A percentile compares a stretch with the other conserved stretches of the same genome.
These are phyloP conservation scores for Paragorgia papillata DNA, from an alignment of 92 coral and sea anemone species.

Conservation along the genomic window DNA sequence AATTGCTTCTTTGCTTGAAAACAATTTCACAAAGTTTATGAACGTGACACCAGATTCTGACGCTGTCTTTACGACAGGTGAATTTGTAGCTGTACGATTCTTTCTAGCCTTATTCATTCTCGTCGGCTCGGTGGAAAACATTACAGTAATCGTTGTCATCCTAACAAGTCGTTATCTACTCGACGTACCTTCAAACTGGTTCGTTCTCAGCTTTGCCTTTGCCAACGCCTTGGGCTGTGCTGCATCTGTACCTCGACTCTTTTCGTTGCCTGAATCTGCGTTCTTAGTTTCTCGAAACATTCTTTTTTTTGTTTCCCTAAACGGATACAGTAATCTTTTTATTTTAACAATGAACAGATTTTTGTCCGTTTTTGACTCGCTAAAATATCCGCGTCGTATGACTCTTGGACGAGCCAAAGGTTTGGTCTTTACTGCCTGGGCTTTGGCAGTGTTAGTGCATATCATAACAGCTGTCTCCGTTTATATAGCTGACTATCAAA, in stretches of 20 bases:
- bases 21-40: no score
- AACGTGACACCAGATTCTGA: no score
- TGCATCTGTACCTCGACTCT: neutral
- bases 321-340: neutral
- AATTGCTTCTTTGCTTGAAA: no score
- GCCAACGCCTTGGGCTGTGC: slow-evolving; percentile 4
- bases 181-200: slow-evolving; percentile 13
- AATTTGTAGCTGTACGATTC: neutral
- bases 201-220: slow-evolving; percentile 15
- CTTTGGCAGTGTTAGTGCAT: neutral
- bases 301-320: neutral
- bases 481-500: neutral
- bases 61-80: neutral
- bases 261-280: neutral
- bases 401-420: neutral
- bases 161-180: neutral
- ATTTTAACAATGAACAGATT: slow-evolving; percentile 12
- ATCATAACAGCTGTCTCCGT: neutral
- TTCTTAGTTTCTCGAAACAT: neutral
- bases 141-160: neutral
- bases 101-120: neutral
- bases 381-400: slow-evolving; percentile 15
- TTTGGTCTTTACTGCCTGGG: slow-evolving; percentile 5
- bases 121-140: neutral
- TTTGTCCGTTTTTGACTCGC: slow-evolving; percentile 4